phyloP scores from a whole-genome alignment of 1,140 invertebrate species.

The Halyomorpha halys region DNA sequence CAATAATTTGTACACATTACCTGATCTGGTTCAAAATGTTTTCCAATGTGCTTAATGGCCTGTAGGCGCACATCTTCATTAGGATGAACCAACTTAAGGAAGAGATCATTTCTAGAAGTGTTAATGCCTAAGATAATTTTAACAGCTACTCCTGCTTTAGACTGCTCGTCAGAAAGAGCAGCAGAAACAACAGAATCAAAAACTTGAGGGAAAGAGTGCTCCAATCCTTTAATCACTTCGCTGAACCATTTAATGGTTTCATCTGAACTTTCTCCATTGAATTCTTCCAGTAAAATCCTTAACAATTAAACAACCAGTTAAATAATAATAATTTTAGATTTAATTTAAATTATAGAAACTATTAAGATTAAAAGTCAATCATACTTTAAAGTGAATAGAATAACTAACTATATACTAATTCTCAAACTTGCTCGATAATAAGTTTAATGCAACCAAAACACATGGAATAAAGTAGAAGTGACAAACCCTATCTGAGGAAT shows the following conservation, averaged over 20 bases:
- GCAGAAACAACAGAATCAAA: constrained; percentile 42
- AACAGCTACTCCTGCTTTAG: constrained; percentile 20
- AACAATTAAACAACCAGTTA: constrained; percentile 9
- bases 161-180: constrained; percentile 1
- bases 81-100: constrained; percentile 55
- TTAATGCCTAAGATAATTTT: constrained; percentile 34
- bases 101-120: constrained; percentile 38
- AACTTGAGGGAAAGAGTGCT: constrained; percentile 50
- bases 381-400: too few species aligned
- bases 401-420: too few species aligned
- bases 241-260: constrained; percentile 39
- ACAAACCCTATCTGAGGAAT: too few species aligned
- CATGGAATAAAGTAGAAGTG: too few species aligned
- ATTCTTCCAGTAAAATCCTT: constrained; percentile 21
- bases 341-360: too few species aligned
- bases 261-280: constrained; percentile 34
- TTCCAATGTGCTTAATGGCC: constrained; percentile 47
- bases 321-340: too few species aligned
- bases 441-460: too few species aligned
- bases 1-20: neutral
- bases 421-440: too few species aligned
- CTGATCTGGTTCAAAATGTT: constrained; percentile 37
- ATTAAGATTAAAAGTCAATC: too few species aligned
- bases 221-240: constrained; percentile 41
- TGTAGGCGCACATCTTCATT: constrained; percentile 47